Percentiles rank a stretch among this genome's conserved stretches.
Conservation (phyloP, 1,140 invertebrate species). For the Drosophila micromelanica region DNA sequence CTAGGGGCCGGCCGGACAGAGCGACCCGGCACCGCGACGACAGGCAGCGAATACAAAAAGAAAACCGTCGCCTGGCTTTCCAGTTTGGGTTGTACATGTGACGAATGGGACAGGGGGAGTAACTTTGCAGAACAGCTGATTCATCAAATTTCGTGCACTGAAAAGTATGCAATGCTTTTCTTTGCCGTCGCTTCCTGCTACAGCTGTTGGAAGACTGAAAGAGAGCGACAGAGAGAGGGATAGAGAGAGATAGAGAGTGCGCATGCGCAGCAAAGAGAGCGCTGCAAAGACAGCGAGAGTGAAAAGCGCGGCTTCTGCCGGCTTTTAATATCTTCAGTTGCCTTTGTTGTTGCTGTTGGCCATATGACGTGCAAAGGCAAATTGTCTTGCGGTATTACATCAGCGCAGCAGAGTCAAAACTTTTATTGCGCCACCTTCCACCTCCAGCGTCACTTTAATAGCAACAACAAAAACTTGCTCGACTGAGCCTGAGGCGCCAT, state of each 20-base stretch:
- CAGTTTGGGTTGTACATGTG: slow-evolving; percentile 30
- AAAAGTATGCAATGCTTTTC: slow-evolving; percentile 36
- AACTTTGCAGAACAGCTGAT: slow-evolving; percentile 71
- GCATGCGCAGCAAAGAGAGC: slow-evolving; percentile 3
- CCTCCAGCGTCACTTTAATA: slow-evolving; percentile 17
- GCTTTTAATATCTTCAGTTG: slow-evolving; percentile 54
- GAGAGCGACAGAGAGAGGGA: background rate
- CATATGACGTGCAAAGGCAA: slow-evolving; percentile 72
- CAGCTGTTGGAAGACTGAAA: slow-evolving; percentile 39
- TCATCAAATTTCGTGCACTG: slow-evolving; percentile 51
- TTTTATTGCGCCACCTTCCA: slow-evolving; percentile 62
- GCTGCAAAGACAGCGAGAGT: background rate
- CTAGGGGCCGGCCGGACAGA: slow-evolving; percentile 49
- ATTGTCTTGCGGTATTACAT: slow-evolving; percentile 80
- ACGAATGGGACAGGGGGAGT: background rate
- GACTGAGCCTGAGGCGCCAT: slow-evolving; percentile 40
- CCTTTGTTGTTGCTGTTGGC: slow-evolving; percentile 53
- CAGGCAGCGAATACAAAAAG: slow-evolving; percentile 27
- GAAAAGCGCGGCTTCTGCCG: slow-evolving; percentile 44
- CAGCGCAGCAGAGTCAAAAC: slow-evolving; percentile 68
- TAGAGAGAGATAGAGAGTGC: slow-evolving; percentile 4
- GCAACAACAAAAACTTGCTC: slow-evolving; percentile 41
- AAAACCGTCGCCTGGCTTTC: slow-evolving; percentile 43
- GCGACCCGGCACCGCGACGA: slow-evolving; percentile 41
- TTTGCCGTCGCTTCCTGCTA: slow-evolving; percentile 32